Evolutionary conservation across 2,797 vertebrate species (phyloP).

Genomic region (Cheirogaleus major): DNA sequence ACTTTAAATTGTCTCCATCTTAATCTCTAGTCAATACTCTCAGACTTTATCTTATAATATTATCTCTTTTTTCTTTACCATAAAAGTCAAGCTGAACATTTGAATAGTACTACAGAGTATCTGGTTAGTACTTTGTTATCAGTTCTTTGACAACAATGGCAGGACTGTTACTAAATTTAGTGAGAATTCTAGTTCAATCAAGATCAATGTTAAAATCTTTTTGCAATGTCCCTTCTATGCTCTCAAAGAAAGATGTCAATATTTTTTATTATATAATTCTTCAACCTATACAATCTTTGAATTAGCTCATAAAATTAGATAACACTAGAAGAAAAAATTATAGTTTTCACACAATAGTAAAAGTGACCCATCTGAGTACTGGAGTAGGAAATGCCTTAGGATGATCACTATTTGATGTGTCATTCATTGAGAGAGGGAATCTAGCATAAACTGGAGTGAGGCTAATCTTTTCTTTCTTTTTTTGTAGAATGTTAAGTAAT

Average conservation of each 20-base stretch:
- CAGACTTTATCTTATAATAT: background rate
- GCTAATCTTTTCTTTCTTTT: slow-evolving; percentile 44
- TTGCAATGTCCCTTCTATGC: background rate
- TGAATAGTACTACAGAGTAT: background rate
- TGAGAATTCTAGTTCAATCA: background rate
- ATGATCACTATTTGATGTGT: background rate
- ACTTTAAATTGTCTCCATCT: slow-evolving; percentile 9
- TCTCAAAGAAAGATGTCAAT: slow-evolving; percentile 46
- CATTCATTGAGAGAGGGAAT: background rate
- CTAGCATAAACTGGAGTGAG: slow-evolving; percentile 29
- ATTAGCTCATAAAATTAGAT: slow-evolving; percentile 68
- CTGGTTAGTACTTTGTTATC: background rate
- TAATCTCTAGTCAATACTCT: background rate
- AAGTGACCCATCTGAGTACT: slow-evolving; percentile 51
- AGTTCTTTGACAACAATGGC: background rate
- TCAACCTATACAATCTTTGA: slow-evolving; percentile 51
- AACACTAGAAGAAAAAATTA: slow-evolving; percentile 30
- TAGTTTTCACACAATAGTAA: slow-evolving; percentile 54
- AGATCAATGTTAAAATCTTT: background rate
- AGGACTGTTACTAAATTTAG: background rate
- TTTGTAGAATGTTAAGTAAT: slow-evolving; percentile 51
- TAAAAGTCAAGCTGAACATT: background rate
- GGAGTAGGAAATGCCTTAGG: background rate
- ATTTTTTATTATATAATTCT: slow-evolving; percentile 65
- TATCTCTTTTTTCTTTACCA: slow-evolving; percentile 16